Evolutionary conservation across 2,888 invertebrate genomes (phyloP).

Genomic region (Machimus atricapillus): DNA sequence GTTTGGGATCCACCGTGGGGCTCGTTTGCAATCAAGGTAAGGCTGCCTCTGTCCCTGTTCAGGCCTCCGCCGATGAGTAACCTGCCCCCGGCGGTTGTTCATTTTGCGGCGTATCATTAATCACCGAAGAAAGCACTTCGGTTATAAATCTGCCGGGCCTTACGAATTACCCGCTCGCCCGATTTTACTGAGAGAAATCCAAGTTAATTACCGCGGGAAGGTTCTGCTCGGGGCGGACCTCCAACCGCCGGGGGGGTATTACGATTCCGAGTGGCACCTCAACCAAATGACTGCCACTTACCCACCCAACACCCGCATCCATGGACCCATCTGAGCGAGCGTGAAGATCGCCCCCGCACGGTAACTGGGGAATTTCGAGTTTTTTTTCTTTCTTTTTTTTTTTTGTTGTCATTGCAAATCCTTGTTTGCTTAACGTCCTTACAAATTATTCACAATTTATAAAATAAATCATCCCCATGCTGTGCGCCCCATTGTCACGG

Average conservation of each 20-base stretch:
- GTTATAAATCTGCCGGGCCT: slow-evolving; percentile 40
- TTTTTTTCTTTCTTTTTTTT: neutral
- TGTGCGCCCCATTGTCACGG: neutral
- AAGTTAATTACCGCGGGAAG: slow-evolving; percentile 1
- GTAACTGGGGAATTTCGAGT: neutral
- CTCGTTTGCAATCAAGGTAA: neutral
- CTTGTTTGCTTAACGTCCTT: slow-evolving; percentile 47
- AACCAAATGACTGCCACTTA: slow-evolving; percentile 28
- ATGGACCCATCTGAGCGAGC: neutral
- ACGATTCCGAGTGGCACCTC: slow-evolving; percentile 14
- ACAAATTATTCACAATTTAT: slow-evolving; percentile 48
- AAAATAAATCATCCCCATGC: slow-evolving; percentile 46
- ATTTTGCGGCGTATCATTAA: slow-evolving; percentile 41
- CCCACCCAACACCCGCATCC: neutral
- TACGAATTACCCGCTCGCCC: slow-evolving; percentile 36
- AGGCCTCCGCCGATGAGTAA: neutral
- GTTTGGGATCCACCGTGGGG: neutral
- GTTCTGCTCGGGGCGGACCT: neutral
- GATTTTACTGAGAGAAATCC: neutral
- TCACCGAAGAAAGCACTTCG: slow-evolving; percentile 42
- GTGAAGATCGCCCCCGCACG: neutral
- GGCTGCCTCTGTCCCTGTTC: neutral
- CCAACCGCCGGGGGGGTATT: neutral
- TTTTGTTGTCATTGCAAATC: slow-evolving; percentile 37
- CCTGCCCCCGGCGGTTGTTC: neutral